Percentiles rank a stretch among this genome's conserved stretches.
Evolutionary conservation across 2,113 vertebrate genomes (phyloP).

Genomic region (Dasyurus viverrinus): DNA sequence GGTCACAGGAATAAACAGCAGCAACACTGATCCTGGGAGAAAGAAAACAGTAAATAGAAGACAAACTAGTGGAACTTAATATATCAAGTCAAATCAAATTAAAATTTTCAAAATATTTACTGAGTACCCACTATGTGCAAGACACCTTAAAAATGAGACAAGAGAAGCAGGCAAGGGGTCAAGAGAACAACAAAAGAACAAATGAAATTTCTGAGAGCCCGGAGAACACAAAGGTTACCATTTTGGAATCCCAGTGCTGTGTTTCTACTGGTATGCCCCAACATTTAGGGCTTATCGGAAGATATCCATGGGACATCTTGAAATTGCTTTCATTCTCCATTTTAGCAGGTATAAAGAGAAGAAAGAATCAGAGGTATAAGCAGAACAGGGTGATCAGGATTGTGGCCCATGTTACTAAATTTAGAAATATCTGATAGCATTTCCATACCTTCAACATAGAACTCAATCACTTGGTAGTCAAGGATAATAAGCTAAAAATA

Average conservation of each 20-base stretch:
- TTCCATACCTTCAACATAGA: background rate
- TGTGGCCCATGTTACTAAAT: background rate
- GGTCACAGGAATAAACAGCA: background rate
- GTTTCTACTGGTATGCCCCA: background rate
- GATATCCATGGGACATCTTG: background rate
- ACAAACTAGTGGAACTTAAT: background rate
- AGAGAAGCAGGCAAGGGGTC: background rate
- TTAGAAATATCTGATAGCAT: background rate
- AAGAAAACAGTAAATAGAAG: conserved; percentile 4
- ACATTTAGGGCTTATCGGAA: background rate
- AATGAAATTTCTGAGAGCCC: background rate
- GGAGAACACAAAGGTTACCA: background rate
- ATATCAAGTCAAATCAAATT: background rate
- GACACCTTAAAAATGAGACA: background rate
- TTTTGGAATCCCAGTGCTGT: background rate
- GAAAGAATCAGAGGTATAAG: background rate
- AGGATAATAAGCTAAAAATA: background rate
- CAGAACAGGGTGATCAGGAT: background rate
- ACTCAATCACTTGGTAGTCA: background rate
- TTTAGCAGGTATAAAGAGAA: background rate
- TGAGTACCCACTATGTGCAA: background rate
- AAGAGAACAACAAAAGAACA: background rate
- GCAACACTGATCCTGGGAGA: background rate
- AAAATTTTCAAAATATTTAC: background rate
- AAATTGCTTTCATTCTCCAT: background rate